Evolutionary conservation across 2,888 invertebrate genomes (phyloP), one percentile per base, ranked within the genome.

Genomic region (Koerneria pararmatus): DNA sequence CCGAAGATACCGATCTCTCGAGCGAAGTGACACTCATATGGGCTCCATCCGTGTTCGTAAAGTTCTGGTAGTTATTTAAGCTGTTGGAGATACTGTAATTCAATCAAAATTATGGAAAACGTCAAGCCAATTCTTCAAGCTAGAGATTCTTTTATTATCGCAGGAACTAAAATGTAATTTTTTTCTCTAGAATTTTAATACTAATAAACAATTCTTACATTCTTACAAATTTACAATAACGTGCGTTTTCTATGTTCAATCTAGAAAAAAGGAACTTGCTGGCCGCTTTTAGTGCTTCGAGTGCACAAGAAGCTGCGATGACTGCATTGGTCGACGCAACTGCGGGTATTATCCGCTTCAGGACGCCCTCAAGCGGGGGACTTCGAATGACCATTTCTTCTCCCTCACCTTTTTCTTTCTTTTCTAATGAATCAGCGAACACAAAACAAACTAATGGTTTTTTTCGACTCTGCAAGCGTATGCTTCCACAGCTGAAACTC

Each of bases 281-380:
- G 0, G 94, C 94, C 67, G 98, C 84, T 87, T 98, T 98, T 80
- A 98, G 95, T 1, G 93, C 94, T 88, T 98, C 98, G 19, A 93
- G 91, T 3, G 94, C 91, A 86, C 95, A 97, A 35, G 90, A 89
- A 46, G 95, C 86, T 63, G 98, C 95, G 77, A 98, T 93, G 4
- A 93, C 90, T n/a, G 98, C 97, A 88, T 99, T 99, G 0, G 98
- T 99, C 51, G 97, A 95, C 0, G 98, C 97, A 0, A 99, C 98
- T 0, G 98, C 98, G 1, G 98, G 98, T 78, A 99, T 98, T 69
- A 99, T 98, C 84, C 95, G 91, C 85, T 99, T 98, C 19, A 99
- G 89, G 0, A 99, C 98, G 82, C 87, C 87, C 78, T 86, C 86
- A 29, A 53, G n/a, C n/a, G n/a, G n/a, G n/a, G n/a, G n/a, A n/a